Percentiles rank a stretch among this genome's conserved stretches.
These are phyloP conservation scores for Hyperoodon ampullatus DNA, from an alignment of 2,113 vertebrate genomes.

Conservation along the genomic window DNA sequence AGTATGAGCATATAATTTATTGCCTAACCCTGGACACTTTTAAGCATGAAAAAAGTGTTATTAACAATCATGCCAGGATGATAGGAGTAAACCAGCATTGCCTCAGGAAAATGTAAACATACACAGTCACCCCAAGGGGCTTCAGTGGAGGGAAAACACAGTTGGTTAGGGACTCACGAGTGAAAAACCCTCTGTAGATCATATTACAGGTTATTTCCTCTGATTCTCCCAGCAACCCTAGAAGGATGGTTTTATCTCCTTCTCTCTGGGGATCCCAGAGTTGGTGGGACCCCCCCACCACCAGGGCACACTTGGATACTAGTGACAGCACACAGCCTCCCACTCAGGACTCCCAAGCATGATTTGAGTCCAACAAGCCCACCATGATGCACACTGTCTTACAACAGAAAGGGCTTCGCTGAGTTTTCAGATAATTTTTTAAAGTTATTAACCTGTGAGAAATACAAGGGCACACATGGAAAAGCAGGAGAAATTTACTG, in stretches of 20 bases:
- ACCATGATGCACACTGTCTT: rapidly evolving
- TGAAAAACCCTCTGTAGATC: neutral
- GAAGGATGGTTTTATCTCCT: neutral
- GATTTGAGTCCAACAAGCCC: neutral
- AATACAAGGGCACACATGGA: neutral
- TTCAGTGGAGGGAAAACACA: neutral
- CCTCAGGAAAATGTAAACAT: neutral
- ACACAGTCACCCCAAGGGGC: neutral
- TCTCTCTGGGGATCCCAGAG: neutral
- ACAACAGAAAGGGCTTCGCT: neutral
- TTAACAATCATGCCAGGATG: neutral
- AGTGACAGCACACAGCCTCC: neutral
- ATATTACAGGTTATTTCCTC: neutral
- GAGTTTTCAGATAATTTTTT: neutral
- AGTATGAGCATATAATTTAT: neutral
- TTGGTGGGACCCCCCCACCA: neutral
- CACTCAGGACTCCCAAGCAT: neutral
- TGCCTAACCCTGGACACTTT: neutral
- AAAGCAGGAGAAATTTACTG: neutral
- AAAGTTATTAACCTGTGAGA: neutral
- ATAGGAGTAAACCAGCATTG: neutral
- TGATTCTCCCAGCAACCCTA: neutral
- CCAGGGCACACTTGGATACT: neutral
- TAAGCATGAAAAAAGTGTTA: neutral
- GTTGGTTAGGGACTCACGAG: neutral